Conservation (phyloP, 2,113 vertebrate genomes). For the Thomomys bottae region DNA sequence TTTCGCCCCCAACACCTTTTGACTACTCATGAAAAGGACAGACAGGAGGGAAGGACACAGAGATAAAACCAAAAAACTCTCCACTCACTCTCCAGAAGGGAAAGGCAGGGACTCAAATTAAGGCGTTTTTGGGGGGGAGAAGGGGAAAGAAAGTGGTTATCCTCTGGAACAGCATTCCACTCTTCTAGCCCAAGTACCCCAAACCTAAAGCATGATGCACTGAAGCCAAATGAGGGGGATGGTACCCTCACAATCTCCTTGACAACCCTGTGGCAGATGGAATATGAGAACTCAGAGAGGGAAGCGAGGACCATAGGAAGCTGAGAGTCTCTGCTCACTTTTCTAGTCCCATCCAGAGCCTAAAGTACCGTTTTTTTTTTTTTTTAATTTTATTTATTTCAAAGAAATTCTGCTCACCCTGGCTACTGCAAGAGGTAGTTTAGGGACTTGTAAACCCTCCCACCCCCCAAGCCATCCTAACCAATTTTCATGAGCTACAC, state of each 20-base stretch:
- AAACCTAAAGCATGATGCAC: not conserved
- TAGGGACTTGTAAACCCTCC: conserved; percentile 32
- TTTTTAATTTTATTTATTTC: no score
- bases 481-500: conserved; percentile 72
- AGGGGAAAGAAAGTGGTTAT: not conserved
- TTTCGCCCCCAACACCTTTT: not conserved
- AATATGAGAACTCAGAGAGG: not conserved
- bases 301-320: not conserved
- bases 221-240: conserved; percentile 11
- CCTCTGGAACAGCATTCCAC: conserved; percentile 14
- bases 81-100: not conserved
- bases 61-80: conserved; percentile 28
- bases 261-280: conserved; percentile 17
- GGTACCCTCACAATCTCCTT: not conserved
- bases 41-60: not conserved
- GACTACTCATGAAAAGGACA: not conserved
- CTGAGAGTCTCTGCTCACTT: not conserved
- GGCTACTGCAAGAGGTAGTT: conserved; percentile 83
- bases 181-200: not conserved
- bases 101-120: conserved; percentile 21
- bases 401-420: conserved; percentile 44
- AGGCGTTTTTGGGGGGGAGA: conserved; percentile 22
- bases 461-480: conserved; percentile 70
- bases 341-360: not conserved
- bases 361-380: not conserved